phyloP scores from a whole-genome alignment of 2,888 invertebrate genomes.

The Parnassius apollo region DNA sequence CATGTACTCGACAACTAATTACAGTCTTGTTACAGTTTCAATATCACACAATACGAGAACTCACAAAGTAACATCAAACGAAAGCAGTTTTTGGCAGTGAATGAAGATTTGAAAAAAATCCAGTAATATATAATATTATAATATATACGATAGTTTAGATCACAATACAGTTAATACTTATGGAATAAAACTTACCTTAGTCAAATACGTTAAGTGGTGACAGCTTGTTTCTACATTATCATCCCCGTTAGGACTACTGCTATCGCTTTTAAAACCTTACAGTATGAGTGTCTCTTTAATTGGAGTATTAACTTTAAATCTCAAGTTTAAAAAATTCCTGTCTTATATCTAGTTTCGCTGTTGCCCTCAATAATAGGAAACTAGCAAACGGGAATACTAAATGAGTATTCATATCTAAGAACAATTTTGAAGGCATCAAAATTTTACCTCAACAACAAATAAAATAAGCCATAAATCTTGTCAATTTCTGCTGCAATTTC shows the following conservation, averaged over 20 bases:
- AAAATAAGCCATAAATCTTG: constrained; percentile 1
- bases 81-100: constrained; percentile 63
- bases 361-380: too few species aligned
- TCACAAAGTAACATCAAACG: constrained; percentile 50
- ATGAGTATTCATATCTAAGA: background rate
- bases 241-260: constrained; percentile 18
- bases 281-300: background rate
- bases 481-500: constrained; percentile 3
- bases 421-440: constrained; percentile 2
- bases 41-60: constrained; percentile 58
- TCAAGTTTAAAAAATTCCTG: too few species aligned
- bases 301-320: too few species aligned
- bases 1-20: constrained; percentile 41
- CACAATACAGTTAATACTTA: constrained; percentile 80
- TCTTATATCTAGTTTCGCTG: too few species aligned
- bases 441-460: constrained; percentile 17
- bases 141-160: constrained; percentile 69
- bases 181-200: constrained; percentile 62
- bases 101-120: constrained; percentile 52
- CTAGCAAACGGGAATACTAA: too few species aligned
- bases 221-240: constrained; percentile 50
- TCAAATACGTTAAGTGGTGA: constrained; percentile 62
- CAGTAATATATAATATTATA: constrained; percentile 38
- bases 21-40: constrained; percentile 52
- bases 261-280: too few species aligned